Evolutionary conservation across 2,113 vertebrate species (phyloP).

Genomic region (Phylloscopus trochiloides): DNA sequence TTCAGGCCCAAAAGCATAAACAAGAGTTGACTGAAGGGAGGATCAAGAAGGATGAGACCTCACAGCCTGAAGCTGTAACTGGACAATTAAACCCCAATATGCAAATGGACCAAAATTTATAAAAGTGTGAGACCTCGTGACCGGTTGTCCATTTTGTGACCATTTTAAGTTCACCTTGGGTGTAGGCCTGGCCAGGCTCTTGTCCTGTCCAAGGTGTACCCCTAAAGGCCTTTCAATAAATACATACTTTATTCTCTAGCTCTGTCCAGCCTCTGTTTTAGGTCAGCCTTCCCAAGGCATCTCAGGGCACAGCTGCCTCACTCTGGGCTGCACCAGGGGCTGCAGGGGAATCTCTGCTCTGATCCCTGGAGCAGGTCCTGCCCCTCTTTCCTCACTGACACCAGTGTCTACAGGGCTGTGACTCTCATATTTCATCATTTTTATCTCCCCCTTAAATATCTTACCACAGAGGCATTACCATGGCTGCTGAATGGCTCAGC

Average conservation of each 20-base stretch:
- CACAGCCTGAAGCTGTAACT: neutral
- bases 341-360: neutral
- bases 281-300: neutral
- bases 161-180: neutral
- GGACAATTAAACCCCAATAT: neutral
- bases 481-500: rapidly evolving
- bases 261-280: neutral
- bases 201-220: neutral
- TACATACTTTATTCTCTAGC: neutral
- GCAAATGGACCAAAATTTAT: neutral
- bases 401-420: neutral
- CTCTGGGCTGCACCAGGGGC: neutral
- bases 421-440: neutral
- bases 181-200: neutral
- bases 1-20: neutral
- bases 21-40: neutral
- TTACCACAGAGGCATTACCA: neutral
- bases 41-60: neutral
- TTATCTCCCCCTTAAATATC: rapidly evolving
- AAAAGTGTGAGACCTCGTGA: neutral
- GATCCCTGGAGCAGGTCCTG: neutral
- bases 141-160: rapidly evolving
- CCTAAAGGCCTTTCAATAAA: neutral
- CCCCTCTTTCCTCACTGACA: neutral
- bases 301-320: neutral